Percentiles rank a stretch among this genome's conserved stretches.
Evolutionary conservation across 1,140 invertebrate genomes (phyloP).

Genomic region (Drosophila jambulina): DNA sequence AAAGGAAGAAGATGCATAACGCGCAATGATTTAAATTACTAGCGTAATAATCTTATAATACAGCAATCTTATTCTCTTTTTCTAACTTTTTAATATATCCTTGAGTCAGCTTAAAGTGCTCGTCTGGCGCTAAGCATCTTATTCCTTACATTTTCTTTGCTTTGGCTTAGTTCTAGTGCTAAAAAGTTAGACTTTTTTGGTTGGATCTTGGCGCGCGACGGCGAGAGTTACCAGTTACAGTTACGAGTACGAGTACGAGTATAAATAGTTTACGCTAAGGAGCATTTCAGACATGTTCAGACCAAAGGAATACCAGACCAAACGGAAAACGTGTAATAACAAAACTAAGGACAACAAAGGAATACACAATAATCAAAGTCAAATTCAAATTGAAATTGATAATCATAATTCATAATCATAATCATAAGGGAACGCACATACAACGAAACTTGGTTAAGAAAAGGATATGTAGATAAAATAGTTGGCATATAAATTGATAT

Average conservation of each 20-base stretch:
- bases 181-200: slow-evolving; percentile 58
- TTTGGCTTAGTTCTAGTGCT: slow-evolving; percentile 71
- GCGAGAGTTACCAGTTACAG: slow-evolving; percentile 56
- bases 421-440: slow-evolving; percentile 70
- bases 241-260: slow-evolving; percentile 59
- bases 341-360: slow-evolving; percentile 61
- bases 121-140: neutral
- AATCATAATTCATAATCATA: slow-evolving; percentile 17
- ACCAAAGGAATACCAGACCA: slow-evolving; percentile 74
- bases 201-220: slow-evolving; percentile 59
- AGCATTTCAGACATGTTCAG: slow-evolving; percentile 80
- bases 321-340: slow-evolving; percentile 54
- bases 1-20: neutral
- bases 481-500: slow-evolving; percentile 63
- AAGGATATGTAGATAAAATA: slow-evolving; percentile 58
- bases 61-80: no score
- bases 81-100: neutral
- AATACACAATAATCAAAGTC: slow-evolving; percentile 40
- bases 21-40: neutral
- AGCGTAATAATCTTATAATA: no score
- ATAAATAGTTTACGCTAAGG: slow-evolving; percentile 74
- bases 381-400: slow-evolving; percentile 14
- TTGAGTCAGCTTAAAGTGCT: no score
- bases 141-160: slow-evolving; percentile 7
- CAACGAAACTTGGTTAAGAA: slow-evolving; percentile 71